A percentile compares a stretch with the other conserved stretches of the same genome.
These are phyloP conservation scores for Metalampra italica DNA, from an alignment of 2,888 invertebrate species.

Conservation along the genomic window DNA sequence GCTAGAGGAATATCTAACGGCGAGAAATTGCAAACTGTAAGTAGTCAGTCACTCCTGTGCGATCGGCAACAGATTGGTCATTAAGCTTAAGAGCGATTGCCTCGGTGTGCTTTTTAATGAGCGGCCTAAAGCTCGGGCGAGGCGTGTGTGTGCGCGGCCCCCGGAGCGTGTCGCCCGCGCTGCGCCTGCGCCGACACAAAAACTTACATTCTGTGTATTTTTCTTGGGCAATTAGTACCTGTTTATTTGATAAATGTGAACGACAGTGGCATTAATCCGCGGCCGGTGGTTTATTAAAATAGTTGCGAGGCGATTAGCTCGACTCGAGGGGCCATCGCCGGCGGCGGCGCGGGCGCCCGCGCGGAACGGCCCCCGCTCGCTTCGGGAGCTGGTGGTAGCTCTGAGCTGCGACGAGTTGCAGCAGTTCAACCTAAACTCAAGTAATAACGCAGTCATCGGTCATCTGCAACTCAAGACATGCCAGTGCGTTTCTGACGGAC, in stretches of 20 bases:
- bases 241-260: constrained; percentile 16
- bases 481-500: too few relatives aligned
- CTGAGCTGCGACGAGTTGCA: too few relatives aligned
- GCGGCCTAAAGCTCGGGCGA: too few relatives aligned
- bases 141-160: not conserved
- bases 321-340: constrained; percentile 6
- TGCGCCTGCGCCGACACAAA: not conserved
- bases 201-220: not conserved
- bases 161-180: not conserved
- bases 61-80: too few relatives aligned
- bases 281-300: constrained; percentile 19
- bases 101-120: too few relatives aligned
- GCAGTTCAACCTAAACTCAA: too few relatives aligned
- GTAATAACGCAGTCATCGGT: too few relatives aligned
- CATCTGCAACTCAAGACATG: too few relatives aligned
- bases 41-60: too few relatives aligned
- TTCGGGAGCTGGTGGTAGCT: not conserved
- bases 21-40: too few relatives aligned
- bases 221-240: constrained; percentile 12
- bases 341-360: constrained; percentile 2
- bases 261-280: constrained; percentile 6
- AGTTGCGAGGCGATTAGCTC: constrained; percentile 13
- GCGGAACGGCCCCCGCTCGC: not conserved
- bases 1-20: too few relatives aligned
- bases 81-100: too few relatives aligned